Evolutionary conservation across 2,113 vertebrate genomes (phyloP).

Genomic region (Tauraco erythrolophus): DNA sequence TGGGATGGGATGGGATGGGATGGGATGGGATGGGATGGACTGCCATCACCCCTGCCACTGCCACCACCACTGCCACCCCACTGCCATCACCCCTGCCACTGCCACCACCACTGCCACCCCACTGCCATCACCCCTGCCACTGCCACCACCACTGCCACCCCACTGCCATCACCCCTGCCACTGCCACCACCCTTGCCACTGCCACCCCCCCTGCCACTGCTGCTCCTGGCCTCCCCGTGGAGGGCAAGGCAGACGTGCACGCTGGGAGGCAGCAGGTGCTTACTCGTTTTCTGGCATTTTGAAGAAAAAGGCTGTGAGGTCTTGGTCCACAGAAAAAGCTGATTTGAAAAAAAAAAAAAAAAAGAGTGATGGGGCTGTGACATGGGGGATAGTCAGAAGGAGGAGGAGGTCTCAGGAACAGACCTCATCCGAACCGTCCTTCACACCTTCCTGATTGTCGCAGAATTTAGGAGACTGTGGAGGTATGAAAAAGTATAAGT

Average conservation of each 20-base stretch:
- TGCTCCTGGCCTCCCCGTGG: background rate
- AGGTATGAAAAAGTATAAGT: background rate
- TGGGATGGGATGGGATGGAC: background rate
- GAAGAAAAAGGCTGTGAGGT: background rate
- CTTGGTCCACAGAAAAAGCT: too few species aligned
- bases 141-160: background rate
- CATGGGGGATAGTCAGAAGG: background rate
- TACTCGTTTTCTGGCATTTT: background rate
- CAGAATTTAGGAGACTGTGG: background rate
- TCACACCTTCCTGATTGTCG: background rate
- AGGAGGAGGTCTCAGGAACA: background rate
- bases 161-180: too few species aligned
- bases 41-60: background rate
- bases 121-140: background rate
- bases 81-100: background rate
- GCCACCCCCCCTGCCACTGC: too few species aligned
- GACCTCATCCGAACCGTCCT: background rate
- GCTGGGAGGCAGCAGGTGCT: background rate
- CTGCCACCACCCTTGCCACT: too few species aligned
- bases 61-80: background rate
- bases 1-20: background rate
- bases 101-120: accelerated
- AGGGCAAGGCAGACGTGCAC: accelerated
- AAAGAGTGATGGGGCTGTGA: background rate
- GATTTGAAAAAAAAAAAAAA: too few species aligned